Evolutionary conservation across 2,797 vertebrate species (phyloP), one percentile per base, ranked within the genome.

Genomic region (Hemibagrus guttatus): DNA sequence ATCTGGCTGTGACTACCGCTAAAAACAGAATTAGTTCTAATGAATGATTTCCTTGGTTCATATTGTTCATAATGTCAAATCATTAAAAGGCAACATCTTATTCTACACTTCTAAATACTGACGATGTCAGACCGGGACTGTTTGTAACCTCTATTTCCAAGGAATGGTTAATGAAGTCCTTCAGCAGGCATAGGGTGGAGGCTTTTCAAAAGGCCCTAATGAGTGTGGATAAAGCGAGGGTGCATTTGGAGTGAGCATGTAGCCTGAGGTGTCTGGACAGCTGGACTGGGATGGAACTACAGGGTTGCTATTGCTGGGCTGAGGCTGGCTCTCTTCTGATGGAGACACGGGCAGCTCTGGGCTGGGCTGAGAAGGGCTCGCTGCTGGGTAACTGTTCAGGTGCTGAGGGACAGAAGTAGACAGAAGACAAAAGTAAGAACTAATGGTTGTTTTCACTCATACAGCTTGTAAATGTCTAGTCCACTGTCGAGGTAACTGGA

Each of bases 101-200:
- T 39, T 85, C 61, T 79, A 81, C 5, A 39, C 17, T 58, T 69
- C 61, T 23, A 31, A 85, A 31, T 19, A 49, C 52, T 31, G 46
- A 54, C 21, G 17, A 28, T 28, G 23, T 28, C 19, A 58, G 16
- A 52, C 28, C 26, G 28, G 26, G 72, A 54, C 74, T 75, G 74
- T 75, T 75, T 75, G 72, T 49, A 26, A 16, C 26, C 49, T 52
- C 16, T 17, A 6, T 28, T 76, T 31, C n/a, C n/a, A 28, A 54
- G 7, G 12, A 54, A 75, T 52, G 26, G 21, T 4, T 4, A 26
- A n/a, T 28, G 14, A 16, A 66, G n/a, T 8, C 9, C 80, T 92
- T 97, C 91, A 98, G 52, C 96, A 98, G 80, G 96, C 95, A 0
- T 98, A 99, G 0, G 98, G 97, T 12, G 98, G 98, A 39, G 98